Evolutionary conservation across 2,113 vertebrate genomes (phyloP).

Genomic region (Grantiella picta): DNA sequence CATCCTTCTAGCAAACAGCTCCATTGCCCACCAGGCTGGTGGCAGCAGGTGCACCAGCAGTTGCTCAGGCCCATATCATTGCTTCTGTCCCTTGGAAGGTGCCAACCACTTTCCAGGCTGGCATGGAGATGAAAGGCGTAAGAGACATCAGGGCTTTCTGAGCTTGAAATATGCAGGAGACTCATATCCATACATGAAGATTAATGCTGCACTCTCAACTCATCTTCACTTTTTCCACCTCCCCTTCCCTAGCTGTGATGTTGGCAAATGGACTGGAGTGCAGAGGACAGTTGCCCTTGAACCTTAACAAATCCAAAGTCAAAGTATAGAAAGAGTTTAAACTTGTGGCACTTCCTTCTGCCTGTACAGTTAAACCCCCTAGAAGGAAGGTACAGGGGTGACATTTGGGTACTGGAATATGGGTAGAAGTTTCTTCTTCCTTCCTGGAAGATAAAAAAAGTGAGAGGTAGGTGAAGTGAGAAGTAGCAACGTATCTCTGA

Average conservation of each 20-base stretch:
- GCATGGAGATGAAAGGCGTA: not conserved
- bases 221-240: not conserved
- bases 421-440: not conserved
- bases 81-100: not conserved
- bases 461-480: not conserved
- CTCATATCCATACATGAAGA: not conserved
- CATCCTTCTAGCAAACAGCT: not conserved
- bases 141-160: not conserved
- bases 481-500: not conserved
- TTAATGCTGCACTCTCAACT: not conserved
- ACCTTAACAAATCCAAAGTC: not conserved
- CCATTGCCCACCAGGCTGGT: not conserved
- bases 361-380: not conserved
- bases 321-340: not conserved
- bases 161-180: not conserved
- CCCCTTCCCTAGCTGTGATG: not conserved
- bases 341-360: not conserved
- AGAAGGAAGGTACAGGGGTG: not conserved
- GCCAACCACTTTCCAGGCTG: not conserved
- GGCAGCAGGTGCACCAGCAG: not conserved
- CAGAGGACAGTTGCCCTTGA: not conserved
- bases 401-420: rapidly evolving
- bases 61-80: not conserved
- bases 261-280: not conserved
- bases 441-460: not conserved